Evolutionary conservation across 2,888 invertebrate genomes (phyloP), one percentile per base, ranked within the genome.

Genomic region (Physocephala rufipes): DNA sequence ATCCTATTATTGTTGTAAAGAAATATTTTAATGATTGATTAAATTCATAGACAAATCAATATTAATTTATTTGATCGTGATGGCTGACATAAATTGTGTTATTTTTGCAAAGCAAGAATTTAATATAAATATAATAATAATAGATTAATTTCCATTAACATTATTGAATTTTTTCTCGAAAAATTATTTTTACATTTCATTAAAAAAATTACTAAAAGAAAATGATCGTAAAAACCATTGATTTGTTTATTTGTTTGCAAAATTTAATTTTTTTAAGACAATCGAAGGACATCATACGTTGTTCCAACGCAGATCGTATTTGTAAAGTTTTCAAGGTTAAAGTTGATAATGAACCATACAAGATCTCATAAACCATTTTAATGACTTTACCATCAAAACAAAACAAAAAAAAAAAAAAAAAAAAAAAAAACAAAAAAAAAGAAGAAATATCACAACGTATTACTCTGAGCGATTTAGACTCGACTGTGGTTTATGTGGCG

Each of bases 261-360:
- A 9, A 9, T 36, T 4, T 9, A 36, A 9, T 36, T 36, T 36
- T 36, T 36, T 36, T 36, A 36, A 36, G 36, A 36, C 4, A 36
- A 36, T 36, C 36, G 36, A 4, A 36, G 5, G 36, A 36, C 9
- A 7, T 36, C 36, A 9, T 36, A 4, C 36, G 12, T 49, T 28
- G 15, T 26, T 59, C 28, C 15, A 61, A 30, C 28, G 15, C 28
- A 2, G 30, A 28, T 61, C 49, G 19, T 19, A 2, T 13, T 19
- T 26, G 30, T 15, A 28, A 13, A 61, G 61, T 28, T n/a, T 15
- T 30, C 61, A 61, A 26, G 30, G 61, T 28, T 26, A 30, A 2
- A 9, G 30, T 21, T 30, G 26, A 30, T 61, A 61, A 61, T 30
- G 61, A 61, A 61, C 61, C 61, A 4, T 61, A 61, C 61, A 61